Conservation (phyloP, 2,113 vertebrate species). For the Balaenoptera acutorostrata region DNA sequence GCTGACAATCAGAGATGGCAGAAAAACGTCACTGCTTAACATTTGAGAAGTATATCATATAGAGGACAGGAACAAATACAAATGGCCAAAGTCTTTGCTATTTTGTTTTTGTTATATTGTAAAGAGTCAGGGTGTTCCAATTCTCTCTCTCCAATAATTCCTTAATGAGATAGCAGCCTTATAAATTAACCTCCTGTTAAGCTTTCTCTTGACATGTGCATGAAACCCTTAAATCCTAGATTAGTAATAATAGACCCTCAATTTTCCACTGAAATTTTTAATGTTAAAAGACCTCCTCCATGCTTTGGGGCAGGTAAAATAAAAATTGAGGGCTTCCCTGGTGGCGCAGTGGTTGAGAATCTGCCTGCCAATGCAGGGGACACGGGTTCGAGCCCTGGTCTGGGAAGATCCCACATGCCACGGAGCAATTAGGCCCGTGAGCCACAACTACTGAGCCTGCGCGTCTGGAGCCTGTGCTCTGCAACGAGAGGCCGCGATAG, state of each 20-base stretch:
- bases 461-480: too few relatives aligned
- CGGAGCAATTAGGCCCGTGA: too few relatives aligned
- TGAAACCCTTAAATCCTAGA: background rate
- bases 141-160: background rate
- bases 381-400: too few relatives aligned
- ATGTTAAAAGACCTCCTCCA: background rate
- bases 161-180: background rate
- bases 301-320: background rate
- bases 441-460: too few relatives aligned
- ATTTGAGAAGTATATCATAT: background rate
- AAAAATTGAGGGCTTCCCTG: background rate
- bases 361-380: too few relatives aligned
- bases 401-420: too few relatives aligned
- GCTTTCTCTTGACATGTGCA: background rate
- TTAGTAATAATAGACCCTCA: conserved; percentile 1
- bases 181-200: conserved; percentile 6
- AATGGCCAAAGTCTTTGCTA: background rate
- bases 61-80: background rate
- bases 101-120: background rate
- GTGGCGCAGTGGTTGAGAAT: too few relatives aligned
- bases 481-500: too few relatives aligned
- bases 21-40: background rate
- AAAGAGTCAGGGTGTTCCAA: background rate
- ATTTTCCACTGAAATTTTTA: background rate
- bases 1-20: background rate